Percentiles rank a stretch among this genome's conserved stretches.
phyloP scores from a whole-genome alignment of 2,888 invertebrate genomes.

The Gari tellinella region DNA sequence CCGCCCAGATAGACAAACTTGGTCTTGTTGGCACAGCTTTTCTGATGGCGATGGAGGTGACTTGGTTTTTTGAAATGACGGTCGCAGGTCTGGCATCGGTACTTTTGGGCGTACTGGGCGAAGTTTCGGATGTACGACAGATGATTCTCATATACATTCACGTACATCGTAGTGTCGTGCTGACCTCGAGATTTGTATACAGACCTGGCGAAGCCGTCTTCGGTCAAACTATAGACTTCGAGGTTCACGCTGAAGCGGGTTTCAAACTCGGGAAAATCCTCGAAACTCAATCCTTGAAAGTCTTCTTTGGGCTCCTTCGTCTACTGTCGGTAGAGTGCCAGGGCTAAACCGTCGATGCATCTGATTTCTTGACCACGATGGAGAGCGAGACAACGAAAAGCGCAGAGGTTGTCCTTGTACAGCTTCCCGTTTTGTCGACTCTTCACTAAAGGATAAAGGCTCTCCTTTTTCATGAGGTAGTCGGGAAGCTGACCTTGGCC shows the following conservation, averaged over 20 bases:
- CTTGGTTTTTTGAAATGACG: conserved; percentile 23
- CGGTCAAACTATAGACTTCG: conserved; percentile 27
- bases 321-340: conserved; percentile 19
- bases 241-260: conserved; percentile 28
- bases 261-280: conserved; percentile 42
- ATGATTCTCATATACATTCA: conserved; percentile 33
- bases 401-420: conserved; percentile 36
- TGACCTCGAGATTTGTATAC: conserved; percentile 33
- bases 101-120: conserved; percentile 15
- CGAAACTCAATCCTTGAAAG: conserved; percentile 16
- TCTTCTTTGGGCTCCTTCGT: background rate
- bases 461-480: conserved; percentile 16
- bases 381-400: conserved; percentile 36
- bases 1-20: conserved; percentile 44
- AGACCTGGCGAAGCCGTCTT: conserved; percentile 27
- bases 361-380: conserved; percentile 26
- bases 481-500: conserved; percentile 29
- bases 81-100: conserved; percentile 44
- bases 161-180: conserved; percentile 30
- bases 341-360: conserved; percentile 25
- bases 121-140: conserved; percentile 19
- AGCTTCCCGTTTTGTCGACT: conserved; percentile 20
- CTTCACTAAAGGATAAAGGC: conserved; percentile 30
- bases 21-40: conserved; percentile 33
- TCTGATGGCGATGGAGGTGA: conserved; percentile 32